Conservation (phyloP, 2,113 vertebrate species). For the Clarias macrocephalus region DNA sequence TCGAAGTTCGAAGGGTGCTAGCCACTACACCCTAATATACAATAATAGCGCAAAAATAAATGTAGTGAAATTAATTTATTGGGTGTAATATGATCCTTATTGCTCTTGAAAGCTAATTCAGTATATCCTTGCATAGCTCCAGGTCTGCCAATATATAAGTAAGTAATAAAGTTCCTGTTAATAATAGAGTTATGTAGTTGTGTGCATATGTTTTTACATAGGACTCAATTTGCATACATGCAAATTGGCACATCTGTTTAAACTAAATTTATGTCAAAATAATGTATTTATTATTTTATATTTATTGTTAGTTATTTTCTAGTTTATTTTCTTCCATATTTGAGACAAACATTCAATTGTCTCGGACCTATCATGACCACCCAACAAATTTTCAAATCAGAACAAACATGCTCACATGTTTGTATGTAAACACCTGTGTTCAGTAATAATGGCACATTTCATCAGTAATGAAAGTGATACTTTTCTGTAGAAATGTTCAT, state of each 20-base stretch:
- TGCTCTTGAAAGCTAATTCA: not conserved
- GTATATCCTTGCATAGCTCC: too few relatives aligned
- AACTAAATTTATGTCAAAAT: not conserved
- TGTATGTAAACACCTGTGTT: not conserved
- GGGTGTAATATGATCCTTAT: not conserved
- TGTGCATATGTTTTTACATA: not conserved
- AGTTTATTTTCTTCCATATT: not conserved
- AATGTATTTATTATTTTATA: not conserved
- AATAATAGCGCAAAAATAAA: not conserved
- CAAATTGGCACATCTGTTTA: too few relatives aligned
- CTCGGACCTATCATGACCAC: not conserved
- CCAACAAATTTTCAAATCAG: not conserved
- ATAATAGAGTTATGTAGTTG: not conserved
- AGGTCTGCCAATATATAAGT: not conserved
- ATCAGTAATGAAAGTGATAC: not conserved
- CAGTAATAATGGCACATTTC: not conserved
- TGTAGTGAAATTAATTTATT: not conserved
- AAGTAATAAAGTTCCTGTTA: too few relatives aligned
- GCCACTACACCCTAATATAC: not conserved
- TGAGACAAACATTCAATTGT: not conserved
- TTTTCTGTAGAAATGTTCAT: not conserved
- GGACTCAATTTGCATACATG: too few relatives aligned
- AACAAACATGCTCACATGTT: not conserved
- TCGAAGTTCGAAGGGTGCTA: too few relatives aligned
- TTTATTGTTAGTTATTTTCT: not conserved